Conservation (phyloP, 2,888 invertebrate species). For the Clepsis dumicolana region DNA sequence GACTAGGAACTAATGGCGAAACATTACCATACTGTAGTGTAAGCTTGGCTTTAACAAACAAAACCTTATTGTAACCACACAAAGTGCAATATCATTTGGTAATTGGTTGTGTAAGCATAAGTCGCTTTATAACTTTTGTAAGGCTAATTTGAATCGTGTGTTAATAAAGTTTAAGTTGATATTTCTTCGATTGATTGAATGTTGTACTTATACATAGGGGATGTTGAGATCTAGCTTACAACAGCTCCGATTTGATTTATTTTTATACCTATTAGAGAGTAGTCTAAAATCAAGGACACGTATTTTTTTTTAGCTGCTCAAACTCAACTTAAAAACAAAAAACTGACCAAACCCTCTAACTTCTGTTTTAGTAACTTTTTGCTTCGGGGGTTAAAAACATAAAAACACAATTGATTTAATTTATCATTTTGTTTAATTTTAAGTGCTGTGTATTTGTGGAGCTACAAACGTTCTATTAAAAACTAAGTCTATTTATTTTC, state of each 20-base stretch:
- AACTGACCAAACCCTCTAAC: too few species aligned
- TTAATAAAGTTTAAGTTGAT: constrained; percentile 12
- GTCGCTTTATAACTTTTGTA: background rate
- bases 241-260: too few species aligned
- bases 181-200: constrained; percentile 40
- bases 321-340: too few species aligned
- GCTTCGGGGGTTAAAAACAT: too few species aligned
- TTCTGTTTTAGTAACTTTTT: too few species aligned
- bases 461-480: too few species aligned
- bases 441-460: too few species aligned
- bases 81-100: background rate
- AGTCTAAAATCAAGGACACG: too few species aligned
- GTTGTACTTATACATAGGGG: constrained; percentile 50
- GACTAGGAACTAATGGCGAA: constrained; percentile 64
- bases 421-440: too few species aligned
- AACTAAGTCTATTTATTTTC: background rate
- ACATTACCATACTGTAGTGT: background rate
- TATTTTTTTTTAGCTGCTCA: too few species aligned
- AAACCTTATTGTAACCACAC: background rate
- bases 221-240: constrained; percentile 53
- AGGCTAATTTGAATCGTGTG: constrained; percentile 41
- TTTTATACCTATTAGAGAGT: too few species aligned
- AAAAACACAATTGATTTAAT: too few species aligned
- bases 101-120: background rate
- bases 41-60: constrained; percentile 1